Evolutionary conservation across 64 coral and sea anemone genomes (phyloP).

Genomic region (Actinia equina): DNA sequence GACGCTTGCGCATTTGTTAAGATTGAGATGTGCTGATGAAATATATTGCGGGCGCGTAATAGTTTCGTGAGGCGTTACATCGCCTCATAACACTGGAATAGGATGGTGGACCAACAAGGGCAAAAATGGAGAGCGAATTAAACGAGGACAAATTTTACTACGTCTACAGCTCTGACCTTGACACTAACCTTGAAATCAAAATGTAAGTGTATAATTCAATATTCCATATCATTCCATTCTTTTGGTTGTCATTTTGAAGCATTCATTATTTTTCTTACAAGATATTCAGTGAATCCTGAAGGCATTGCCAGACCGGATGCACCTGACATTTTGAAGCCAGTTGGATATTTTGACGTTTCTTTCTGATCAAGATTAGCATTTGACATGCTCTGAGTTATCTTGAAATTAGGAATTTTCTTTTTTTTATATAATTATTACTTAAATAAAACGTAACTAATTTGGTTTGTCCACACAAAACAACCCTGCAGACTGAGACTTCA

Average conservation of each 20-base stretch:
- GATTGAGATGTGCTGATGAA: neutral
- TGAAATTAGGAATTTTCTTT: no score
- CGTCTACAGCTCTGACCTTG: slow-evolving; percentile 73
- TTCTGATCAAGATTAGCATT: neutral
- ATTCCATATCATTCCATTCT: neutral
- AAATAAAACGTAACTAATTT: no score
- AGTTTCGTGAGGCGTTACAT: neutral
- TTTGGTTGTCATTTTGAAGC: neutral
- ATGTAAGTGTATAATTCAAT: slow-evolving; percentile 45
- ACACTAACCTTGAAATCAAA: slow-evolving; percentile 66
- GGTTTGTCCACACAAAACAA: no score
- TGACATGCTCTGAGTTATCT: no score
- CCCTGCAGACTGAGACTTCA: no score
- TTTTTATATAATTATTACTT: no score
- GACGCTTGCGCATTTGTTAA: neutral
- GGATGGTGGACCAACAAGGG: no score
- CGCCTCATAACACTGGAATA: neutral
- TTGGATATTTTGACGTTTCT: neutral
- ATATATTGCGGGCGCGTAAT: neutral
- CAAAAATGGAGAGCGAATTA: slow-evolving; percentile 10
- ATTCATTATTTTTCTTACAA: neutral
- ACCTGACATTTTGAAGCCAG: neutral
- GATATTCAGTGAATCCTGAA: neutral
- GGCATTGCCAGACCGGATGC: neutral
- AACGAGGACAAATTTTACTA: slow-evolving; percentile 62